These are phyloP conservation scores for Lonchura striata DNA, from an alignment of 2,113 vertebrate species.

Conservation along the genomic window DNA sequence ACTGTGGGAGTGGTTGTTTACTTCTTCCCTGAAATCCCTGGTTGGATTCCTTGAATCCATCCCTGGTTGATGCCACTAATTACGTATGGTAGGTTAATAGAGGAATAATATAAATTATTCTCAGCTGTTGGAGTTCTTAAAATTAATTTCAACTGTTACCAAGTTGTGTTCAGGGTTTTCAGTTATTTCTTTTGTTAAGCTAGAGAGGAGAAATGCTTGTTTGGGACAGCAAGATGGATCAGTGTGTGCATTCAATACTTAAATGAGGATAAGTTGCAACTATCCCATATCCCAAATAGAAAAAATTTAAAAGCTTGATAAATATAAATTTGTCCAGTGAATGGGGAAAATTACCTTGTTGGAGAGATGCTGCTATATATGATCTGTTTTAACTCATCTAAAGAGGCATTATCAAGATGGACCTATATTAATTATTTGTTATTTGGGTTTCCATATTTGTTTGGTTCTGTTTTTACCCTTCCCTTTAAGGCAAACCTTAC, in stretches of 20 bases:
- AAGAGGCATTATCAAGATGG: not conserved
- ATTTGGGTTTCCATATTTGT: not conserved
- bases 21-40: not conserved
- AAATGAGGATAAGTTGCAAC: not conserved
- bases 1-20: not conserved
- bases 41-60: too few relatives aligned
- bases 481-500: not conserved
- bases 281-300: not conserved
- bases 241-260: not conserved
- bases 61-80: not conserved
- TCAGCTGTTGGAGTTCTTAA: not conserved
- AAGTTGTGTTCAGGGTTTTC: not conserved
- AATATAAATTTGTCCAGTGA: not conserved
- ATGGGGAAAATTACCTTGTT: not conserved
- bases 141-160: not conserved
- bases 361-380: not conserved
- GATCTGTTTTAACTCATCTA: not conserved
- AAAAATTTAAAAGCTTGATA: not conserved
- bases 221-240: not conserved
- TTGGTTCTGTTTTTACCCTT: not conserved
- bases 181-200: not conserved
- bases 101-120: not conserved
- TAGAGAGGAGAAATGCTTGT: not conserved
- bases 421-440: rapidly evolving
- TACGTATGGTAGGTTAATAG: not conserved